Evolutionary conservation across 2,888 invertebrate genomes (phyloP).

Genomic region (Theristus sp.): DNA sequence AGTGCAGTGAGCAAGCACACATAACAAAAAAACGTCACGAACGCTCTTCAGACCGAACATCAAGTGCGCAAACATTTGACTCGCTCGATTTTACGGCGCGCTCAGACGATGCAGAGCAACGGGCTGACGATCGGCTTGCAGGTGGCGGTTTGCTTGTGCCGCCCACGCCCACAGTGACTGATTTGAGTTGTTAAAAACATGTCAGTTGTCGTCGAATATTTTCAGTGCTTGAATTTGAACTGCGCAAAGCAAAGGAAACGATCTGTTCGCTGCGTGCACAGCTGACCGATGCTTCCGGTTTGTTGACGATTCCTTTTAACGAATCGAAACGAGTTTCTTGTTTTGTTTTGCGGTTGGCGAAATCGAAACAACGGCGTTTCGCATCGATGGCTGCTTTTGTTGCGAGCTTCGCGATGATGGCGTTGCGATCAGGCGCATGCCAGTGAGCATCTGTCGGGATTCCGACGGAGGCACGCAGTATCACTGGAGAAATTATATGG

Average conservation of each 20-base stretch:
- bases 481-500: too few relatives aligned
- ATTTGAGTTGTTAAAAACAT: background rate
- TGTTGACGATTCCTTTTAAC: too few relatives aligned
- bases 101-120: conserved; percentile 58
- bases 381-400: too few relatives aligned
- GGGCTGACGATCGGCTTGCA: conserved; percentile 54
- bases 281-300: conserved; percentile 42
- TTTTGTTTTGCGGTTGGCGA: too few relatives aligned
- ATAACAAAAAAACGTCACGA: too few relatives aligned
- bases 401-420: too few relatives aligned
- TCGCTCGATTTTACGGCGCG: conserved; percentile 64
- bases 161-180: background rate
- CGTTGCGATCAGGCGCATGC: too few relatives aligned
- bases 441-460: too few relatives aligned
- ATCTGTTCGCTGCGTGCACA: conserved; percentile 60
- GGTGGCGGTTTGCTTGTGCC: background rate
- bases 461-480: too few relatives aligned
- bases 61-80: conserved; percentile 63
- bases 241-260: conserved; percentile 65
- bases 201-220: conserved; percentile 2
- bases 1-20: too few relatives aligned
- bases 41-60: conserved; percentile 36
- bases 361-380: too few relatives aligned
- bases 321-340: too few relatives aligned
- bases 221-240: conserved; percentile 59